Base-by-base conservation (phyloP, 2,113 vertebrate species). In the Lates calcarifer region DNA sequence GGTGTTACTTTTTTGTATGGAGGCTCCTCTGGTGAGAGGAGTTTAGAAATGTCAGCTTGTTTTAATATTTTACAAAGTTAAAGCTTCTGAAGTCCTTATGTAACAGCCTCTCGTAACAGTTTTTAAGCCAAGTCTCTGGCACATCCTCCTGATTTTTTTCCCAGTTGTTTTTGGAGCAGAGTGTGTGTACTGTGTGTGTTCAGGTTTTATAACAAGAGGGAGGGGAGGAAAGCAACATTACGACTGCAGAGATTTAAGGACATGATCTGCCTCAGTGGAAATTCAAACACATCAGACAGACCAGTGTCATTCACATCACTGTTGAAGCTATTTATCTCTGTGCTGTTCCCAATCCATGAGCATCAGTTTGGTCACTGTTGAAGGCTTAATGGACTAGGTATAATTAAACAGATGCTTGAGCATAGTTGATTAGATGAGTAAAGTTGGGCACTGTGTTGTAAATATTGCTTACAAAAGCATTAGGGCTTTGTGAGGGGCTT, bases 81-180 rank as follows among this genome's bases (percentile, higher is more conserved):
- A 75, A 85, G 78, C 85, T 53, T 81, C 71, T 68, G 58, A 65
- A 73, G 66, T 84, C 51, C 68, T 89, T 90, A 86, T 65, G 49
- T 79, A 87, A 90, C 9, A 0, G 3, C 26, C 60, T 14, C 74
- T 80, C 35, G 11, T 84, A 87, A 84, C 84, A 72, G 43, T 41
- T 80, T 81, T 73, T 68, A 82, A 88, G 75, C 74, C 70, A 68
- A 71, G 57, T 88, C 55, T 74, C 61, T 84, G 82, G 58, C 37
- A 9, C 51, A 60, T 81, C 73, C 49, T 70, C 28, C 57, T 62
- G 10, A 6, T 31, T 56, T 18, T 72, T 62, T n/a, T 12, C 9
- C 29, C 4, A 37, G 26, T 74, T 68, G 7, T 84, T 87, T 90
- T 73, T 77, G 33, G 29, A 73, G 51, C 20, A 13, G 35, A 66